Percentiles rank a stretch among this genome's conserved stretches.
Conservation (phyloP, 2,888 invertebrate species). For the Mythimna lalbum region DNA sequence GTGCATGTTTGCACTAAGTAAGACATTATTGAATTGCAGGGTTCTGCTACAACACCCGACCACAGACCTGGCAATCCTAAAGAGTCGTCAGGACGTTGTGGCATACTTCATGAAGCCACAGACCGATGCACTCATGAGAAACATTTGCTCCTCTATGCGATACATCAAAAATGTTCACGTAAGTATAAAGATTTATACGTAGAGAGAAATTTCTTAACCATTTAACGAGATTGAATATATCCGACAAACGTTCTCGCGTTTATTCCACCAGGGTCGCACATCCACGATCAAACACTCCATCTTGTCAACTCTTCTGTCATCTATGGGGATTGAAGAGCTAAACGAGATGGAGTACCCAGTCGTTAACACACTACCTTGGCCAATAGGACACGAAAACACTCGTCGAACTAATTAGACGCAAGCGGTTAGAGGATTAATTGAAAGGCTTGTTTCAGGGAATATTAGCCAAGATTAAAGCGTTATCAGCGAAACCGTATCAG, state of each 20-base stretch:
- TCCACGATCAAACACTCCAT: too few relatives aligned
- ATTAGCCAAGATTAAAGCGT: slow-evolving; percentile 91
- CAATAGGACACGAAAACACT: too few relatives aligned
- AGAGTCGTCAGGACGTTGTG: slow-evolving; percentile 93
- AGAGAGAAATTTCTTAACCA: too few relatives aligned
- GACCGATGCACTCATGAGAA: slow-evolving; percentile 91
- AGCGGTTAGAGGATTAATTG: too few relatives aligned
- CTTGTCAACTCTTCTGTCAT: too few relatives aligned
- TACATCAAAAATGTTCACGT: slow-evolving; percentile 92
- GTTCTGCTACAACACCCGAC: slow-evolving; percentile 93
- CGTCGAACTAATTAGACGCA: too few relatives aligned
- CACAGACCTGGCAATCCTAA: slow-evolving; percentile 90
- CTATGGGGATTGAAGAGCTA: too few relatives aligned
- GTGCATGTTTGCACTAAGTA: background rate
- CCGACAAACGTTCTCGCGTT: too few relatives aligned
- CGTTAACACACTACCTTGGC: too few relatives aligned
- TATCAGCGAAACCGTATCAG: slow-evolving; percentile 91
- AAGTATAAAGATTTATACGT: slow-evolving; percentile 70
- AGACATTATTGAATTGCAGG: slow-evolving; percentile 77
- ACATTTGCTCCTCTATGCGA: slow-evolving; percentile 91
- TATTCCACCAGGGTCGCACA: too few relatives aligned
- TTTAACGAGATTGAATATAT: too few relatives aligned
- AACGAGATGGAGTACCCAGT: too few relatives aligned
- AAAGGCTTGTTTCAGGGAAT: slow-evolving; percentile 86
- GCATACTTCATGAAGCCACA: slow-evolving; percentile 92